Conservation (phyloP, 1,140 invertebrate species). For the Hylaeus anthracinus region DNA sequence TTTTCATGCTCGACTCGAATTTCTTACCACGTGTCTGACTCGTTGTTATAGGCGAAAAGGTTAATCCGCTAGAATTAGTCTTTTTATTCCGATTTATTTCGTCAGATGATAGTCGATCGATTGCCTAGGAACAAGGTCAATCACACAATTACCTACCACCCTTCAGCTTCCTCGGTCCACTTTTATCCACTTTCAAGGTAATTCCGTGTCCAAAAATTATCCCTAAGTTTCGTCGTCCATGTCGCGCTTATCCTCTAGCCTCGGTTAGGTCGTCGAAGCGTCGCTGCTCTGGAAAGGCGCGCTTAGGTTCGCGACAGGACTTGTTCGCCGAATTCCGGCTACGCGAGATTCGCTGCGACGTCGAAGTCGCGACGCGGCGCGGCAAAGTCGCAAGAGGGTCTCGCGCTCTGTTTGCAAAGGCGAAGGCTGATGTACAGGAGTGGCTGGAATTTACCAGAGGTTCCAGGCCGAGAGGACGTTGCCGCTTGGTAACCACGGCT, state of each 20-base stretch:
- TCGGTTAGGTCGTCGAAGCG: slow-evolving; percentile 20
- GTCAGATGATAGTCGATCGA: too few species aligned
- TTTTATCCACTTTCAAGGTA: not conserved
- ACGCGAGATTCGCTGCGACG: slow-evolving; percentile 26
- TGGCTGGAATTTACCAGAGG: slow-evolving; percentile 56
- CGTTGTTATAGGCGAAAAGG: too few species aligned
- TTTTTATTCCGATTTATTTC: too few species aligned
- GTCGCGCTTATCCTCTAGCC: slow-evolving; percentile 3
- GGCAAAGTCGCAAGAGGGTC: slow-evolving; percentile 46
- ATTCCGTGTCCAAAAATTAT: not conserved
- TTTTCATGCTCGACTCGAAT: too few species aligned
- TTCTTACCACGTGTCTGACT: too few species aligned
- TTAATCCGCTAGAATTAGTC: too few species aligned
- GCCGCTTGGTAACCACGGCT: slow-evolving; percentile 55
- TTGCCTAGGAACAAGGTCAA: too few species aligned
- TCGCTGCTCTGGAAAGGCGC: slow-evolving; percentile 9
- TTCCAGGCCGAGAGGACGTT: slow-evolving; percentile 51
- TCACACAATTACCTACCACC: too few species aligned
- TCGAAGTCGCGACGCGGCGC: slow-evolving; percentile 50
- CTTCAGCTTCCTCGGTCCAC: too few species aligned
- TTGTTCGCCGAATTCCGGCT: slow-evolving; percentile 49
- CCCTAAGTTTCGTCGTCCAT: too few species aligned
- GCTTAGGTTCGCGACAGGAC: slow-evolving; percentile 20
- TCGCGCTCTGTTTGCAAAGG: slow-evolving; percentile 53
- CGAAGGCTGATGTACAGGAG: slow-evolving; percentile 47